These are phyloP conservation scores for Melolontha melolontha DNA, from an alignment of 2,888 invertebrate species.

Conservation along the genomic window DNA sequence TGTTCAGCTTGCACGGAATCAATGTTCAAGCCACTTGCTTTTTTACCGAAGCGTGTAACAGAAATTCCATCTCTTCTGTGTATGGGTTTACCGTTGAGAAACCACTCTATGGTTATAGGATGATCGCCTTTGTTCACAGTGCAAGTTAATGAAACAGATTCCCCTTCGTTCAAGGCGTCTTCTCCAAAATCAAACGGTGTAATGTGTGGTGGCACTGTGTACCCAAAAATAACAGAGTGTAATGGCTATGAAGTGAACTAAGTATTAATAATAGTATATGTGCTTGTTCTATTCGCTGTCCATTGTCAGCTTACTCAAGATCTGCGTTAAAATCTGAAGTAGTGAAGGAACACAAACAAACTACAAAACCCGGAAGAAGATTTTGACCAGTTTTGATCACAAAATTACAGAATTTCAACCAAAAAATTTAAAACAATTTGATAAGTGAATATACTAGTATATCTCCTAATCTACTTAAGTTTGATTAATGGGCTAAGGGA, in stretches of 20 bases:
- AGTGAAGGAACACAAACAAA: no score
- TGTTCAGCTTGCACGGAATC: conserved; percentile 80
- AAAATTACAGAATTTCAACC: no score
- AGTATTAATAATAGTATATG: no score
- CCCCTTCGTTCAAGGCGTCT: conserved; percentile 77
- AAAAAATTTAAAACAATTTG: no score
- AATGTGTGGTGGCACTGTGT: conserved; percentile 76
- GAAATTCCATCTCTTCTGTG: conserved; percentile 70
- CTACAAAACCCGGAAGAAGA: no score
- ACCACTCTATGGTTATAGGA: conserved; percentile 69
- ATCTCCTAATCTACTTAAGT: no score
- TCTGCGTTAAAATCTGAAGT: no score
- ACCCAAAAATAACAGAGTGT: conserved; percentile 29
- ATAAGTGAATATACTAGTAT: no score
- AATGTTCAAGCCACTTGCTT: conserved; percentile 78
- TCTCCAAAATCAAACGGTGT: conserved; percentile 76
- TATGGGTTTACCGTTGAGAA: conserved; percentile 73
- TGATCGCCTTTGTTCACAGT: conserved; percentile 82
- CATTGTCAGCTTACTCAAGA: no score
- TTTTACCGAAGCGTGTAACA: conserved; percentile 70
- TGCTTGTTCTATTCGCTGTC: no score
- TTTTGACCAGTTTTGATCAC: no score
- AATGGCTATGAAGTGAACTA: background rate
- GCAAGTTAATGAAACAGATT: conserved; percentile 78
- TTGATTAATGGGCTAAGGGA: no score